phyloP scores from a whole-genome alignment of 2,797 vertebrate species.

The Microctenopoma lineatum region DNA sequence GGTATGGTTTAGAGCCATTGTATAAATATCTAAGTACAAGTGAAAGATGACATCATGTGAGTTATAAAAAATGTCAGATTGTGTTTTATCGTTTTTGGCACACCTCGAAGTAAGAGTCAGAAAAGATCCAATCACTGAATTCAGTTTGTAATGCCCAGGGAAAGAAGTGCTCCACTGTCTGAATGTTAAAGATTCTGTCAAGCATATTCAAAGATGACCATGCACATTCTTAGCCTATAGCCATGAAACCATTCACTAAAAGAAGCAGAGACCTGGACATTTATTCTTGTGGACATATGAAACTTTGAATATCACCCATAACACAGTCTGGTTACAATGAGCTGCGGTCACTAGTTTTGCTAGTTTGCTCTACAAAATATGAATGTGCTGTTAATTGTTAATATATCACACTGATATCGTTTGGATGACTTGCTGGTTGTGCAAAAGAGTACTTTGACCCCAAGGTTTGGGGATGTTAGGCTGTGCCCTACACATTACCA shows the following conservation, averaged over 20 bases:
- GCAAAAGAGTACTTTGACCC: too few relatives aligned
- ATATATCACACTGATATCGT: too few relatives aligned
- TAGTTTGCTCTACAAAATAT: too few relatives aligned
- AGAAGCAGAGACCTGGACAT: not conserved
- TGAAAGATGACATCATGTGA: constrained; percentile 47
- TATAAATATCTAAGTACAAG: constrained; percentile 37
- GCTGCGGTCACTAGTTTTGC: not conserved
- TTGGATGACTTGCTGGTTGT: too few relatives aligned
- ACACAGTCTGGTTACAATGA: not conserved
- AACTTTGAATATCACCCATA: not conserved
- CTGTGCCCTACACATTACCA: too few relatives aligned
- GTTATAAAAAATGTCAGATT: constrained; percentile 34
- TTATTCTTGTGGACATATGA: not conserved
- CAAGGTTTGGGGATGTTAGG: too few relatives aligned
- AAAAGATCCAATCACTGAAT: constrained; percentile 46
- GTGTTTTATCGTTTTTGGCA: constrained; percentile 51
- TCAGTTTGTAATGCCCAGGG: constrained; percentile 19
- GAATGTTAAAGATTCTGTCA: constrained; percentile 11
- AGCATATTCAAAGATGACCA: constrained; percentile 27
- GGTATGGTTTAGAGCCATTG: constrained; percentile 37
- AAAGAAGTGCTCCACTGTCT: constrained; percentile 7
- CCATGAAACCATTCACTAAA: not conserved
- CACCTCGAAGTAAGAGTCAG: constrained; percentile 56
- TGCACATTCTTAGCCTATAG: constrained; percentile 3
- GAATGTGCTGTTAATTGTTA: too few relatives aligned